Base-by-base conservation (phyloP, 2,113 vertebrate genomes). In the Procapra przewalskii region DNA sequence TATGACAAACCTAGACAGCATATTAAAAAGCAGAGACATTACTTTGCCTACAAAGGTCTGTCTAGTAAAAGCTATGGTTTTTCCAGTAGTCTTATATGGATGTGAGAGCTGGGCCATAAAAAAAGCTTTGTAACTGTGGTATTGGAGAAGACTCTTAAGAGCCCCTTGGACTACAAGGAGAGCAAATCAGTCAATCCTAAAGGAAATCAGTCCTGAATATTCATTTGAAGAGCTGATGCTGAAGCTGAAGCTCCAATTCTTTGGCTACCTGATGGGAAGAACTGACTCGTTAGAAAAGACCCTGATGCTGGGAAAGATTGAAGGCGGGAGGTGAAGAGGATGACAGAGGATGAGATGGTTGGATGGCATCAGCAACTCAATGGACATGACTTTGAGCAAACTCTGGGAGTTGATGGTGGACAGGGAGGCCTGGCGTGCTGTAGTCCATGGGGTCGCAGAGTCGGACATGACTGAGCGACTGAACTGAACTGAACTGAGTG, bases 381-480 rank as follows among this genome's bases (percentile, higher is more conserved):
- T 10, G 33, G 64, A 19, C 8, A 5, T 67, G 33, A 67, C 17
- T 67, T 36, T 36, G 33, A 67, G 64, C 33, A 67, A 36, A 67
- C 64, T 67, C 64, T 67, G 62, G 33, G 62, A 67, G 33, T 5
- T 67, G 17, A 36, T n/a, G 64, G 9, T 21, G 33, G 33, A 67
- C 64, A 67, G 8, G 64, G 33, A 67, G 33, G 33, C 64, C 33
- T 21, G 64, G 33, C 0, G 2, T 67, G 64, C 64, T 67, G 33
- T 8, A 21, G 9, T 67, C 8, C 64, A 11, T 11, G 64, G 33
- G 64, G 33, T 36, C 17, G 1, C 64, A 21, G 64, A 67, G 33
- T 67, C 2, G 0, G 64, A 36, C n/a, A 21, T 1, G 8, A 67
- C 17, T 67, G 33, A 67, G n/a, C 17, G 4, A 6, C 64, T 36